phyloP scores from a whole-genome alignment of 2,888 invertebrate genomes.

The Synanthedon andrenaeformis region DNA sequence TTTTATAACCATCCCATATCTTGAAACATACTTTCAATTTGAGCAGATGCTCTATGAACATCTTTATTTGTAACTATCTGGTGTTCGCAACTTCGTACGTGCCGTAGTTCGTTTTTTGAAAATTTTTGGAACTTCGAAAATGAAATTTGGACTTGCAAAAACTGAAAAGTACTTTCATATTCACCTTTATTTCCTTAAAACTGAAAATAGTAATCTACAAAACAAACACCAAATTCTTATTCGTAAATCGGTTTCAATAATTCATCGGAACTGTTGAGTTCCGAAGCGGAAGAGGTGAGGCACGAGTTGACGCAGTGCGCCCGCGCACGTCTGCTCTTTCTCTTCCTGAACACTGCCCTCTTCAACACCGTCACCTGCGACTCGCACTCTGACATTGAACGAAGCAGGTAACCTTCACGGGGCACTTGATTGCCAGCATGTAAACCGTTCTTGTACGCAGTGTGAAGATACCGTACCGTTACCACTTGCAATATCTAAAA shows the following conservation, averaged over 20 bases:
- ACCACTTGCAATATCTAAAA: slow-evolving; percentile 48
- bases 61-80: too few relatives aligned
- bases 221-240: slow-evolving; percentile 12
- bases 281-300: slow-evolving; percentile 37
- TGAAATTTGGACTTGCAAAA: too few relatives aligned
- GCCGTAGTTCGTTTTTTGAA: too few relatives aligned
- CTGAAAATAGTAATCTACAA: too few relatives aligned
- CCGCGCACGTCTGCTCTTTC: slow-evolving; percentile 27
- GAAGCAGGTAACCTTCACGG: slow-evolving; percentile 48
- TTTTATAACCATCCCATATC: too few relatives aligned
- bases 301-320: slow-evolving; percentile 51
- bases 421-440: slow-evolving; percentile 48
- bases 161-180: too few relatives aligned
- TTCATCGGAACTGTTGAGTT: slow-evolving; percentile 47
- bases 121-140: too few relatives aligned
- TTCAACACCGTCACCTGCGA: slow-evolving; percentile 12
- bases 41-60: too few relatives aligned
- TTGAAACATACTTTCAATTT: too few relatives aligned
- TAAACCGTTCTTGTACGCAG: slow-evolving; percentile 52
- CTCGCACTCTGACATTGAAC: slow-evolving; percentile 39
- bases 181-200: too few relatives aligned
- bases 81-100: too few relatives aligned
- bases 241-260: slow-evolving; percentile 52
- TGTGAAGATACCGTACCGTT: slow-evolving; percentile 54
- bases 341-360: slow-evolving; percentile 30